These are phyloP conservation scores for Nothura maculosa DNA, from an alignment of 2,797 vertebrate species.

Conservation along the genomic window DNA sequence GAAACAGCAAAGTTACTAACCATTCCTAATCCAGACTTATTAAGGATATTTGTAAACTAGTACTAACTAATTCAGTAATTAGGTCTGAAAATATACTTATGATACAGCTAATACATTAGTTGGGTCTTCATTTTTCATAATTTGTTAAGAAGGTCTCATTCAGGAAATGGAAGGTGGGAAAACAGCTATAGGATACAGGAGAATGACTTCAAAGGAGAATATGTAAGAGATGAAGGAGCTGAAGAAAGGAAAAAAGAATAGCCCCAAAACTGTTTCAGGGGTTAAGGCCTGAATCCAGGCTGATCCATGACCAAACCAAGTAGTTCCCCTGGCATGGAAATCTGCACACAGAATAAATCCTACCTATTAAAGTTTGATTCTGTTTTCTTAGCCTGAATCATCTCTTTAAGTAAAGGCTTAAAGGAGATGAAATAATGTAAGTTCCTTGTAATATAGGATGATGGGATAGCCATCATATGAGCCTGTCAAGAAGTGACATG, in stretches of 20 bases:
- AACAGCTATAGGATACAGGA: not conserved
- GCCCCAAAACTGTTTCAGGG: not conserved
- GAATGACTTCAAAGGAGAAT: not conserved
- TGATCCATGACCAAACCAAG: not conserved
- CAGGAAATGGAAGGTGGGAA: not conserved
- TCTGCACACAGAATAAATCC: not conserved
- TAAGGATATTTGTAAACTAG: not conserved
- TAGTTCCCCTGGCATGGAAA: not conserved
- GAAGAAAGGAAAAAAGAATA: constrained; percentile 7
- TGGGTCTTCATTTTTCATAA: not conserved
- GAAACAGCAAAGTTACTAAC: constrained; percentile 63
- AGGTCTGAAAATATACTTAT: constrained; percentile 4
- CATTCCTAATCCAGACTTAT: constrained; percentile 54
- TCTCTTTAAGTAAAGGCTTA: not conserved
- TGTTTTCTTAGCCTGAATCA: not conserved
- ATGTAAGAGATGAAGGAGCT: not conserved
- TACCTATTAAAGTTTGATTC: not conserved
- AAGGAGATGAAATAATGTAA: not conserved
- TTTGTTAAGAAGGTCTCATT: not conserved
- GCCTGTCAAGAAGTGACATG: not conserved
- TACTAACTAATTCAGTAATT: constrained; percentile 35
- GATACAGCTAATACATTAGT: not conserved
- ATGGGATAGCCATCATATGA: not conserved
- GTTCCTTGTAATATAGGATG: not conserved
- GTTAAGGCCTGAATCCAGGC: not conserved